Percentiles rank a stretch among this genome's conserved stretches.
These are phyloP conservation scores for Sericinus montela DNA, from an alignment of 2,888 invertebrate genomes.

Conservation along the genomic window DNA sequence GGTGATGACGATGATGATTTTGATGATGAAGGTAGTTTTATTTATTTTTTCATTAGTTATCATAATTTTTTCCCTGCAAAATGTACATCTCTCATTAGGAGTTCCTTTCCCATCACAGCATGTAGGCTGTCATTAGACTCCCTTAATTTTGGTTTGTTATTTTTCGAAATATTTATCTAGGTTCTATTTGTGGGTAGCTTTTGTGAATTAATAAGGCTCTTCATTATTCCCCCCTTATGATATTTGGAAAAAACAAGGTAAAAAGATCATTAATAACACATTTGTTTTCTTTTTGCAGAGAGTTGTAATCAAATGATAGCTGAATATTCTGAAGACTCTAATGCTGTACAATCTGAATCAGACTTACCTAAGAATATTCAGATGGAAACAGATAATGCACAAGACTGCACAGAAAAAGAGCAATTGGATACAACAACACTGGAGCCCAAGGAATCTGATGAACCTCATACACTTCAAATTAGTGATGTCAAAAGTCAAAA, in stretches of 20 bases:
- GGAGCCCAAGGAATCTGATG: neutral
- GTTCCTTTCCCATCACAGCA: too few relatives aligned
- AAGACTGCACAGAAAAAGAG: neutral
- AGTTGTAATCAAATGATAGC: constrained; percentile 54
- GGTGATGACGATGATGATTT: constrained; percentile 39
- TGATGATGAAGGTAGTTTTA: constrained; percentile 42
- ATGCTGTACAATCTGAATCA: constrained; percentile 36
- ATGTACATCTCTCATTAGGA: too few relatives aligned
- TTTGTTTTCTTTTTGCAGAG: constrained; percentile 33
- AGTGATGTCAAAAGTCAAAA: constrained; percentile 8
- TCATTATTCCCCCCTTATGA: too few relatives aligned
- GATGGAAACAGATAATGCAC: neutral
- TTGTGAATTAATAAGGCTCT: too few relatives aligned
- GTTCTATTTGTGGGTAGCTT: too few relatives aligned
- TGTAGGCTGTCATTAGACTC: too few relatives aligned
- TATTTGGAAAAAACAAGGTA: too few relatives aligned
- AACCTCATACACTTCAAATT: constrained; percentile 1
- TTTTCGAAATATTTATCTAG: too few relatives aligned
- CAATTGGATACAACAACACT: neutral
- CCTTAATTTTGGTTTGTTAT: too few relatives aligned
- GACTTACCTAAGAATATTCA: constrained; percentile 26
- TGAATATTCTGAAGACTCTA: constrained; percentile 62
- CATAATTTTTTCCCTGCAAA: too few relatives aligned
- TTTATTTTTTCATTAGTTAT: too few relatives aligned
- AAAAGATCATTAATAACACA: too few relatives aligned